Evolutionary conservation across 2,888 invertebrate genomes (phyloP).

Genomic region (Graphium colonna): DNA sequence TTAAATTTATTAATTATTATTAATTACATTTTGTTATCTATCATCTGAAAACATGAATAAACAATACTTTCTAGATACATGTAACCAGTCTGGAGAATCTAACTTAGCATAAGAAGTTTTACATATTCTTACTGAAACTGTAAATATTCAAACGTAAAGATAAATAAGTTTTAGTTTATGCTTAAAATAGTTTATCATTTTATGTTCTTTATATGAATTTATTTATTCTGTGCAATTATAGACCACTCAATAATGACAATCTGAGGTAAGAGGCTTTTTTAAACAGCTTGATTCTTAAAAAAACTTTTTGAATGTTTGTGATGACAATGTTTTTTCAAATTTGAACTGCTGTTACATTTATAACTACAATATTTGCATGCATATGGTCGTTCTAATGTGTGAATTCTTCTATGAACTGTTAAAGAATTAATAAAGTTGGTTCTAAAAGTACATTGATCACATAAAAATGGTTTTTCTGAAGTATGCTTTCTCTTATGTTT

Average conservation of each 20-base stretch:
- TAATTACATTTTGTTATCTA: no score
- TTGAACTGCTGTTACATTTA: conserved; percentile 70
- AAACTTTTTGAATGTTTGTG: conserved; percentile 44
- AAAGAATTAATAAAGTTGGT: conserved; percentile 71
- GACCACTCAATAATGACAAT: background rate
- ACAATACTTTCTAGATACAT: no score
- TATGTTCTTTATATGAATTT: no score
- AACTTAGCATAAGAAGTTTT: no score
- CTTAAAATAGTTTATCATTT: background rate
- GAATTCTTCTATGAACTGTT: conserved; percentile 64
- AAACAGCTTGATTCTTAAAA: background rate
- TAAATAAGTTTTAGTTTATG: no score
- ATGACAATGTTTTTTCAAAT: conserved; percentile 66
- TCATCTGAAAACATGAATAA: no score
- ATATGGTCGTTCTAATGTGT: conserved; percentile 63
- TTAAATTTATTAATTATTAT: no score
- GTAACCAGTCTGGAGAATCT: no score
- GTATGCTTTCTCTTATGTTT: conserved; percentile 70
- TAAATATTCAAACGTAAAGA: no score
- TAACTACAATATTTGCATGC: conserved; percentile 60
- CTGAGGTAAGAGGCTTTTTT: no score
- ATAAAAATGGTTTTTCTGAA: conserved; percentile 65
- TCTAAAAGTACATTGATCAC: conserved; percentile 69
- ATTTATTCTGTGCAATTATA: no score
- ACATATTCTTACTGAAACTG: no score